Base-by-base conservation (phyloP, 2,113 vertebrate genomes). In the Sula dactylatra region DNA sequence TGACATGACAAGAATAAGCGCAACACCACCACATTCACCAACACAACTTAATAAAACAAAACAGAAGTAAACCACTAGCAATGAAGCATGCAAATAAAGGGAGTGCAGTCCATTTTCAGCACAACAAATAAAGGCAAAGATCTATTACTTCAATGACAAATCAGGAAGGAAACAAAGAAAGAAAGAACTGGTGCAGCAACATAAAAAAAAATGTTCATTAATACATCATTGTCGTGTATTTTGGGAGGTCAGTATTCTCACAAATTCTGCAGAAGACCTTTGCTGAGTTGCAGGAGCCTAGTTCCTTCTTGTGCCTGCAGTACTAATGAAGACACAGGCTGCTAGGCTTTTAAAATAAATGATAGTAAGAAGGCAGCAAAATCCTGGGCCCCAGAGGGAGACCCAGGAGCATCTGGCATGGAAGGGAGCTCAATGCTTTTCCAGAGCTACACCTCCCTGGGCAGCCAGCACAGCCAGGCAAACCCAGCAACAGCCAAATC, bases 21-120 rank as follows among this genome's bases (percentile, higher is more conserved):
- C 93, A 96, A 40, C 49, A 86, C 93, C 54, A 96, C 84, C 95
- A 96, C 94, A 94, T 94, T 85, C 78, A 88, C 94, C 70, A 96
- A 73, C 88, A 97, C 69, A 90, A 97, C 71, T 97, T 91, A 90
- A 97, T 80, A 78, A 87, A 97, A 94, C 80, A 76, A 91, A 96
- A 89, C 36, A 88, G 55, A 94, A 92, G n/a, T 56, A 88, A 85
- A 96, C 83, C 82, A 97, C 65, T 82, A 94, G 90, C 89, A 97
- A 94, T 55, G 80, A 97, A 96, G 91, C 97, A 98, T 97, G 97
- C 97, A 98, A 93, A 89, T 65, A 88, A 92, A 81, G 88, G 34
- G 73, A 96, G 22, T 24, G 85, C 55, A 90, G 92, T 92, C 25
- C 66, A 93, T 96, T 95, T 97, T 64, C 73, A 92, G 90, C 86